These are phyloP conservation scores for Hycleus phaleratus DNA, from an alignment of 1,140 invertebrate species.

Conservation along the genomic window DNA sequence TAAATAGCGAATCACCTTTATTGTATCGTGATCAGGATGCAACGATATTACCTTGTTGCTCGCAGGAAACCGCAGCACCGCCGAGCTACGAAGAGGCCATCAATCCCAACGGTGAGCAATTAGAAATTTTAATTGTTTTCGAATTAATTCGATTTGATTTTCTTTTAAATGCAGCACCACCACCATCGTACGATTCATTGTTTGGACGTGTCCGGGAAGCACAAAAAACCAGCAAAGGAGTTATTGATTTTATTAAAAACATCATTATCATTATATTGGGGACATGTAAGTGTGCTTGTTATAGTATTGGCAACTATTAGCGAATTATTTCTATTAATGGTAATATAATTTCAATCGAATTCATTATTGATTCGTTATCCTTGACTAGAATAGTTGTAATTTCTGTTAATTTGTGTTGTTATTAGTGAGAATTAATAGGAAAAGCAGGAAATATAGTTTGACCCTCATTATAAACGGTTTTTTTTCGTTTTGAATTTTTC, in stretches of 20 bases:
- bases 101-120: constrained; percentile 47
- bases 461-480: no score
- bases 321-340: no score
- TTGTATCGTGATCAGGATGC: constrained; percentile 29
- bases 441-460: no score
- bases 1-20: constrained; percentile 27
- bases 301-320: no score
- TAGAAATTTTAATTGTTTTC: background rate
- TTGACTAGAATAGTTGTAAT: no score
- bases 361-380: no score
- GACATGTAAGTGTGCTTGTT: constrained; percentile 46
- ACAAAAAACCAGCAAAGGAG: constrained; percentile 50
- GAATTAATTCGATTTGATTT: background rate
- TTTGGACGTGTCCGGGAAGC: constrained; percentile 58
- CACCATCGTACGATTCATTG: constrained; percentile 61
- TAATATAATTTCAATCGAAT: no score
- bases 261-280: constrained; percentile 53
- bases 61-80: constrained; percentile 39
- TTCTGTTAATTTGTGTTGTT: no score
- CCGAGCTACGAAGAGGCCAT: constrained; percentile 52
- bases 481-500: no score
- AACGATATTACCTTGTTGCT: constrained; percentile 18
- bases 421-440: no score
- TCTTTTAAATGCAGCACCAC: constrained; percentile 44
- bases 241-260: constrained; percentile 56